Conservation (phyloP, 2,113 vertebrate genomes). For the Myrmecobius fasciatus region DNA sequence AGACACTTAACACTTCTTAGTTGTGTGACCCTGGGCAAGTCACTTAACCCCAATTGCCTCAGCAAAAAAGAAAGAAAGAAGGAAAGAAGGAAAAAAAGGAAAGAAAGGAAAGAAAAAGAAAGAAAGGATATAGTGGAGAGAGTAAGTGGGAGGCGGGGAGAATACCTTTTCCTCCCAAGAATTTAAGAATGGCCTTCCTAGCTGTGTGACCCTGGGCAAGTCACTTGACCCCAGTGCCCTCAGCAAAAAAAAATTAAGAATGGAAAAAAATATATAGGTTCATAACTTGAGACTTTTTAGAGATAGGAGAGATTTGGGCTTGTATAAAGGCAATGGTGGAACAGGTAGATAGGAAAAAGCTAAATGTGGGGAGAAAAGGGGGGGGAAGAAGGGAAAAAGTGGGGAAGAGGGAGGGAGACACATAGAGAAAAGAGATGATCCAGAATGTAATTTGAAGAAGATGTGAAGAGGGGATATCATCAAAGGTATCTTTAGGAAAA, state of each 20-base stretch:
- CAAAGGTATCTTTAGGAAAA: neutral
- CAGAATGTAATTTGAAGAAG: neutral
- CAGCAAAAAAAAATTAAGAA: too few relatives aligned
- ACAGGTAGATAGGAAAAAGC: neutral
- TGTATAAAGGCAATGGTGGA: neutral
- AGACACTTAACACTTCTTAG: too few relatives aligned
- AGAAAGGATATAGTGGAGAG: too few relatives aligned
- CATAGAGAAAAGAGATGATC: neutral
- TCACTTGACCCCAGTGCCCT: too few relatives aligned
- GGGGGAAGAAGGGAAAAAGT: too few relatives aligned
- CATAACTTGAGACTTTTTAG: neutral
- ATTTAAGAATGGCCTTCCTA: neutral
- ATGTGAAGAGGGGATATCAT: neutral
- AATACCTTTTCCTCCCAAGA: neutral
- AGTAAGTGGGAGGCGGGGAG: neutral
- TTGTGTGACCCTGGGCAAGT: too few relatives aligned
- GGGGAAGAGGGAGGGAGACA: neutral
- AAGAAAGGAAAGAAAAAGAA: too few relatives aligned
- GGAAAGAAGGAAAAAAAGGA: too few relatives aligned
- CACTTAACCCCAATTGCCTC: too few relatives aligned
- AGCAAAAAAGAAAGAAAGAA: too few relatives aligned
- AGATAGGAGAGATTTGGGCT: neutral
- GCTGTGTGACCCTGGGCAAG: too few relatives aligned
- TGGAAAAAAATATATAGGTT: neutral
- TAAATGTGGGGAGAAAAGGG: neutral